These are phyloP conservation scores for Meles meles DNA, from an alignment of 2,113 vertebrate species.

Conservation along the genomic window DNA sequence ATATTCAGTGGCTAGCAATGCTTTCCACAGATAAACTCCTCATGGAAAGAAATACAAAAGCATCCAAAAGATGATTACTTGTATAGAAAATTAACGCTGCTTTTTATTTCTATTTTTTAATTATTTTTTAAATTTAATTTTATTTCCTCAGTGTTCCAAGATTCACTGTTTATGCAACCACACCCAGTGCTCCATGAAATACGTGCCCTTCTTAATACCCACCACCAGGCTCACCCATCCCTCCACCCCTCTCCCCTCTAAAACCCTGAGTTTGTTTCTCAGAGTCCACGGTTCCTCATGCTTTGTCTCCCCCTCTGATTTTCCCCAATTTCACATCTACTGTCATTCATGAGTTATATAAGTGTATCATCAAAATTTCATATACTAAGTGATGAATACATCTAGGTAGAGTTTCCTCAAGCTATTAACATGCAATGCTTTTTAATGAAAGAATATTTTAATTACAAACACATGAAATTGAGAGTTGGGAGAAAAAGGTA, in stretches of 20 bases:
- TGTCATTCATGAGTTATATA: background rate
- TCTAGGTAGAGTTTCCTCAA: fast-evolving
- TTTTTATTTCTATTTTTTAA: background rate
- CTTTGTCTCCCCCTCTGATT: too few relatives aligned
- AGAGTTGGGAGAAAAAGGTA: background rate
- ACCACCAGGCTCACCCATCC: too few relatives aligned
- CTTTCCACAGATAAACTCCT: background rate
- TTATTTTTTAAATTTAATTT: too few relatives aligned
- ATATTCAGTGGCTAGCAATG: background rate
- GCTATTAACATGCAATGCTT: background rate
- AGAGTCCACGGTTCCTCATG: too few relatives aligned
- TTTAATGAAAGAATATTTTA: background rate
- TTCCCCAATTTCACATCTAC: background rate
- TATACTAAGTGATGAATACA: background rate
- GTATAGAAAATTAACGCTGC: background rate
- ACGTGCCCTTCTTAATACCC: too few relatives aligned
- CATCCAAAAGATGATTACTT: background rate
- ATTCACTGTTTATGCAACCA: too few relatives aligned
- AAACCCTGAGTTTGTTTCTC: too few relatives aligned
- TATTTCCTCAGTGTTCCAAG: too few relatives aligned
- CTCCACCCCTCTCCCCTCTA: too few relatives aligned
- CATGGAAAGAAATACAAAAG: background rate
- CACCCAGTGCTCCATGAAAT: too few relatives aligned
- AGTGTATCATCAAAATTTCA: background rate
- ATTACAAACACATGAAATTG: background rate